A percentile compares a stretch with the other conserved stretches of the same genome.
These are phyloP conservation scores for Dipodomys ordii DNA, from an alignment of 2,113 vertebrate species.

Conservation along the genomic window DNA sequence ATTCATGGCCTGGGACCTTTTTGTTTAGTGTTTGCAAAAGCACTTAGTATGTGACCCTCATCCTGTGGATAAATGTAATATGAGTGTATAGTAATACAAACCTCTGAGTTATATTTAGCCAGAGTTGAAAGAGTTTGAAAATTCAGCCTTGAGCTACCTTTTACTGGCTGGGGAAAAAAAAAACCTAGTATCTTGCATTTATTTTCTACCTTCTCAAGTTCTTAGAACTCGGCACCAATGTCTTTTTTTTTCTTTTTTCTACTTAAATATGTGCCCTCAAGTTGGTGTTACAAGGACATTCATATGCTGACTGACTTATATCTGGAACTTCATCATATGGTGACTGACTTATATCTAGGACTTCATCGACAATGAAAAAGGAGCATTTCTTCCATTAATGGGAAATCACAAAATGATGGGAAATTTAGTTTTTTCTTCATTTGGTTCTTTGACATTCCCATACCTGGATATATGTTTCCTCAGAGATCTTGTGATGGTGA, in stretches of 20 bases:
- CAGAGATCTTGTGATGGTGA: neutral
- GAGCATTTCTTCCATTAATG: neutral
- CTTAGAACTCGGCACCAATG: neutral
- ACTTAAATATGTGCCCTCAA: neutral
- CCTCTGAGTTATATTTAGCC: conserved; percentile 70
- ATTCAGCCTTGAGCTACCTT: conserved; percentile 69
- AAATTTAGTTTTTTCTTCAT: neutral
- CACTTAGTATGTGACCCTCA: conserved; percentile 69
- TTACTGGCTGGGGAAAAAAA: conserved; percentile 47
- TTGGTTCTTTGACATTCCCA: neutral
- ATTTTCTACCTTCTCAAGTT: conserved; percentile 25
- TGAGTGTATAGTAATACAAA: conserved; percentile 65
- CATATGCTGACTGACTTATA: neutral
- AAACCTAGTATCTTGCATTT: conserved; percentile 42
- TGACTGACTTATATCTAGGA: neutral
- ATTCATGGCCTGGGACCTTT: conserved; percentile 45
- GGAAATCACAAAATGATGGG: neutral
- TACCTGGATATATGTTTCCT: neutral
- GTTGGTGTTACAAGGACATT: neutral
- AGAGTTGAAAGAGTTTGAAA: conserved; percentile 65
- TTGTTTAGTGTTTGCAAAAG: conserved; percentile 36
- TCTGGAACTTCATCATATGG: neutral
- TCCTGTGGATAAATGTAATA: conserved; percentile 59
- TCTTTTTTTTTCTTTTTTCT: neutral
- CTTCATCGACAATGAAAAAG: neutral